Evolutionary conservation across 2,797 vertebrate genomes (phyloP).

Genomic region (Sebastes kiyomatsui): DNA sequence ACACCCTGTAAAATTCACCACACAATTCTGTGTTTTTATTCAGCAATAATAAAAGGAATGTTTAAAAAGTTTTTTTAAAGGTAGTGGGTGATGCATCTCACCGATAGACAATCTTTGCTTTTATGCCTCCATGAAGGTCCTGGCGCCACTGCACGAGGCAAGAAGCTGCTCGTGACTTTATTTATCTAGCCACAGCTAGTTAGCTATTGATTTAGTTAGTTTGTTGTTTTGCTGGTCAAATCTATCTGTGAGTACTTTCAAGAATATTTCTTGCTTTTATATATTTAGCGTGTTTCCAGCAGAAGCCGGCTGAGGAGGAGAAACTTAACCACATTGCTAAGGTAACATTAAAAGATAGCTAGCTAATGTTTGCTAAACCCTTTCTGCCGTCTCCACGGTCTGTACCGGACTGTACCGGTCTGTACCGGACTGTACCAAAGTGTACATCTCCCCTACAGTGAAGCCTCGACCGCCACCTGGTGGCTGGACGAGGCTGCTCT

Average conservation of each 20-base stretch:
- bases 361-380: neutral
- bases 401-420: neutral
- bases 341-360: slow-evolving; percentile 2
- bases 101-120: slow-evolving; percentile 16
- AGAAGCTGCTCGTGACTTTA: neutral
- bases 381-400: neutral
- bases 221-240: neutral
- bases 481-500: neutral
- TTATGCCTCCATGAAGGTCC: rapidly evolving
- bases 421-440: no score
- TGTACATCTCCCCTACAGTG: no score
- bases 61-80: neutral
- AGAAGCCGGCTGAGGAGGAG: neutral
- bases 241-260: neutral
- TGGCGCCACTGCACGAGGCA: neutral
- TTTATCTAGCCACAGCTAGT: neutral
- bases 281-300: neutral
- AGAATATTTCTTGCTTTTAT: neutral
- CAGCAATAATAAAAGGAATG: neutral
- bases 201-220: neutral
- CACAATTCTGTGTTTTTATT: neutral
- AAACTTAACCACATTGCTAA: neutral
- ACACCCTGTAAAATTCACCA: neutral
- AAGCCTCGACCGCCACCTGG: neutral
- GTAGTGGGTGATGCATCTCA: neutral